Base-by-base conservation (phyloP, 2,888 invertebrate species). In the Mesochorus sp. region DNA sequence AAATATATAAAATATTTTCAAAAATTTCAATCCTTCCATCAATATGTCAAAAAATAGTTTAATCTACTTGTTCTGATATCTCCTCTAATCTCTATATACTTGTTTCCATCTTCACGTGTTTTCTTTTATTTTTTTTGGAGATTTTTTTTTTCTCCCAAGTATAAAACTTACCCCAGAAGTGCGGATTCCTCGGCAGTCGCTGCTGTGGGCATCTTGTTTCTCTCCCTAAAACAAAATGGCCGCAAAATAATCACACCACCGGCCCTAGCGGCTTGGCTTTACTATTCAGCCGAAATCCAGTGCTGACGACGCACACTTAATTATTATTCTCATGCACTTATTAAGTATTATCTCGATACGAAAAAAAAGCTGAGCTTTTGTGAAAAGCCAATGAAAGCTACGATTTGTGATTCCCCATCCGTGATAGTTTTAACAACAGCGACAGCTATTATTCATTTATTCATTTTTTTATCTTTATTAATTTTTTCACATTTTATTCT, bases 131-230 rank as follows among this genome's bases (percentile, higher is more conserved):
- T 21, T 39, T 19, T 37, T 21, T 42, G 37, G 24, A 12, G 37
- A 53, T 37, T 62, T 31, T 6, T n/a, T 14, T 31, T 31, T 62
- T 21, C n/a, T 19, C 37, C 10, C 61, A 39, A 37, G 10, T 53
- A 21, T 37, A 79, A 66, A 82, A 90, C 96, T 96, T 95, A 97
- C 97, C 97, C 96, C 91, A 97, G 93, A 81, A 97, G 95, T 90
- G 96, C 96, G 85, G 96, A 95, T 93, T 97, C 96, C 93, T 97
- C 97, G 91, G 96, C 95, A 86, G 93, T 91, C 81, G 92, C 94
- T 87, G 94, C 93, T 83, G 94, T 92, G 86, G 95, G 95, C 95
- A 95, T 95, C 92, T 92, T 94, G 88, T 86, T 87, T 89, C 85
- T 88, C 82, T 90, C 88, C 90, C 90, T 90, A 90, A 84, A 91